A percentile compares a stretch with the other conserved stretches of the same genome.
These are phyloP conservation scores for Actinostola sp. DNA, from an alignment of 92 coral and sea anemone genomes.

Conservation along the genomic window DNA sequence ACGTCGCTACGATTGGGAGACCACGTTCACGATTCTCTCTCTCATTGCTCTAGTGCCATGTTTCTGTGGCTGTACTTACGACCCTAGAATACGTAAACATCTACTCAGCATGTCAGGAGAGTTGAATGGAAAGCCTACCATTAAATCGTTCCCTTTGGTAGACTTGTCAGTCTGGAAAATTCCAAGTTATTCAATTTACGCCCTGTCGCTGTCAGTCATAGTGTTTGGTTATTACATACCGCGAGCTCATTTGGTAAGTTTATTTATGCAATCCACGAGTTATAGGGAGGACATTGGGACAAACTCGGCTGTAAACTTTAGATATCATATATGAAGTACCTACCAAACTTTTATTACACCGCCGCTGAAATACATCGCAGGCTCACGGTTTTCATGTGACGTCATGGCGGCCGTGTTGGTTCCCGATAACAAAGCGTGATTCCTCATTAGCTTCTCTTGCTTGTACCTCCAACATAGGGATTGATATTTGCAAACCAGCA, in stretches of 20 bases:
- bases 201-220: conserved; percentile 44
- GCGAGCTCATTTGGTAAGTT: conserved; percentile 60
- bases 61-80: conserved; percentile 42
- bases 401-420: no score
- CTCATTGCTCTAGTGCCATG: conserved; percentile 20
- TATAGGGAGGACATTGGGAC: no score
- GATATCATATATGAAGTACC: no score
- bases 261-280: no score
- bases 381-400: no score
- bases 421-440: no score
- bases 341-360: no score
- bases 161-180: conserved; percentile 64
- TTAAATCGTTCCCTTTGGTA: conserved; percentile 25
- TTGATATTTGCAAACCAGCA: neutral
- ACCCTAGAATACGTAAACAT: conserved; percentile 33
- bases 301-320: no score
- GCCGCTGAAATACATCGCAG: no score
- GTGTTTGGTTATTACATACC: conserved; percentile 54
- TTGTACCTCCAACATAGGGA: no score
- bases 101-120: neutral
- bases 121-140: neutral
- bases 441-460: no score
- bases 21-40: conserved; percentile 40
- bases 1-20: conserved; percentile 39
- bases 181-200: conserved; percentile 46